Base-by-base conservation (phyloP, 2,888 invertebrate species). In the Dicranocentrus wangi region DNA sequence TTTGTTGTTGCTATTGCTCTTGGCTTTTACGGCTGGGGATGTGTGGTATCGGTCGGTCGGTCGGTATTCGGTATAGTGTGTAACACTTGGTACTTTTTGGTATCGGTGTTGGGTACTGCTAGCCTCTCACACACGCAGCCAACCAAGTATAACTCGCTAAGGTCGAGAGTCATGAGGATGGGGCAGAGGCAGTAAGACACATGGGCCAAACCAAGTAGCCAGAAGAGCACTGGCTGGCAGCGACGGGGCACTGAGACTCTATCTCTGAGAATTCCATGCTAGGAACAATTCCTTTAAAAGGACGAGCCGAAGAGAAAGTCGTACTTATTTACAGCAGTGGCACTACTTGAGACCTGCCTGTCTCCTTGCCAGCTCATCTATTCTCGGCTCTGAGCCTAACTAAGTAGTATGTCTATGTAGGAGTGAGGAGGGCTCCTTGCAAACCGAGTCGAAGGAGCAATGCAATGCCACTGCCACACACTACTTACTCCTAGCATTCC, bases 141-240 rank as follows among this genome's bases (percentile, higher is more conserved):
- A 76, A 39, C 68, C 23, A 61, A 68, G 60, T 55, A 63, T 25
- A 70, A 61, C 70, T 78, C 53, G 78, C 60, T 78, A 65, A 78
- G 78, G 71, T 70, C 69, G 77, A 77, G 77, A 77, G 69, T 77
- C 71, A 65, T 68, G 43, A 65, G 61, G 69, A 70, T 70, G 77
- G 69, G 77, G 63, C 63, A 77, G 77, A 77, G 78, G 71, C 78
- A 78, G 71, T 71, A 71, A 71, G 71, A 78, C 78, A 78, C 78
- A 78, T 78, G 78, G 78, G 78, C 78, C 71, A 71, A 78, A 71
- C 70, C 71, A 71, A 78, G 78, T 78, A 70, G 78, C 78, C 78
- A 78, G 78, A 78, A 78, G 70, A 78, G 78, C 78, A 78, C 78
- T 78, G 78, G 78, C 78, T 78, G 47, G 51, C 70, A 78, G 78